phyloP scores from a whole-genome alignment of 2,888 invertebrate genomes.

The Troilus luridus region DNA sequence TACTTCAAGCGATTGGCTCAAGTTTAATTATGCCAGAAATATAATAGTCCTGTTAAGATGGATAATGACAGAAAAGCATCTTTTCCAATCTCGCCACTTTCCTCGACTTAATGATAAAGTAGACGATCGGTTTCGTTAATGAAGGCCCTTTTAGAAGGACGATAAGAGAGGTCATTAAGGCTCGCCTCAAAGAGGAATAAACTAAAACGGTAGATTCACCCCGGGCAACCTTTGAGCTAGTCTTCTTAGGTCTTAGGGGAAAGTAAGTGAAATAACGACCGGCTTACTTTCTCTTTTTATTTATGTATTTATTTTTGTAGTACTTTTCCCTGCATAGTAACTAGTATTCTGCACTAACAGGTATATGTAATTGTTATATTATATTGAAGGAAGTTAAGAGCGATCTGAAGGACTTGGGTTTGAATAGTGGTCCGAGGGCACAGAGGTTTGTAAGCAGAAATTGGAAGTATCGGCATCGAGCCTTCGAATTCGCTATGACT shows the following conservation, averaged over 20 bases:
- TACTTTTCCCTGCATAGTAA: too few species aligned
- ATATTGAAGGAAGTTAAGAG: too few species aligned
- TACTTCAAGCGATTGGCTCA: not conserved
- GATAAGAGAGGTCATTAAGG: constrained; percentile 9
- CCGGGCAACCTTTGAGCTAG: not conserved
- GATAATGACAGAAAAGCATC: not conserved
- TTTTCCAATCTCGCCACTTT: not conserved
- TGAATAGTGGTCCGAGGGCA: too few species aligned
- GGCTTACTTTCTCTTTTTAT: not conserved
- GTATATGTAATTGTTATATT: too few species aligned
- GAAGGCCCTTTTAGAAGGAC: not conserved
- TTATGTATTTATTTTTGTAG: too few species aligned
- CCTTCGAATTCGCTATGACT: too few species aligned
- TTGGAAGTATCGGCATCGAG: too few species aligned
- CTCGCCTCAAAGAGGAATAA: not conserved
- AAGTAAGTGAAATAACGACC: not conserved
- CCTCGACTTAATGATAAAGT: not conserved
- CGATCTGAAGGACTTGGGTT: too few species aligned
- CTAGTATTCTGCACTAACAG: too few species aligned
- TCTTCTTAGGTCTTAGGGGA: not conserved
- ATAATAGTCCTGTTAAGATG: not conserved
- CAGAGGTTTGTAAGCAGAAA: too few species aligned
- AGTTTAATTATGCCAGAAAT: not conserved
- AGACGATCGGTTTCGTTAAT: not conserved
- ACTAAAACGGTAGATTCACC: not conserved